Base-by-base conservation (phyloP, 2,888 invertebrate genomes). In the Acrobasis consociella region DNA sequence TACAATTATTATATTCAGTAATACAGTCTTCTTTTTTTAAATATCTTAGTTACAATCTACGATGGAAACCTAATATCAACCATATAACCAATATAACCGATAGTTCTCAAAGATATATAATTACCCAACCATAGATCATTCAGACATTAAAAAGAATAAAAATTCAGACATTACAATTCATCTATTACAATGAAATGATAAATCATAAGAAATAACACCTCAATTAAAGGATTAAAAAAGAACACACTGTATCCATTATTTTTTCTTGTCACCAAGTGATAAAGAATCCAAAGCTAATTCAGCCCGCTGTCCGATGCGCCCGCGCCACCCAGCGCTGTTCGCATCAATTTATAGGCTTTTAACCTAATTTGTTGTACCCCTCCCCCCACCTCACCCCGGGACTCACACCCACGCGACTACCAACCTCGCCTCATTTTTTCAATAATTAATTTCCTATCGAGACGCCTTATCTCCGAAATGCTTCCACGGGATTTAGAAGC, bases 261-360 rank as follows among this genome's bases (percentile, higher is more conserved):
- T 82, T 86, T 87, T 89, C 85, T 83, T 90, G 89, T 90, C 89
- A 87, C 85, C 78, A 75, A 80, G 77, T 86, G 87, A 91, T 89
- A 90, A 91, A 87, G 81, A 85, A 85, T 81, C 85, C 79, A 87
- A 84, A 85, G 82, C 91, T 88, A 91, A 91, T 92, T 91, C 91
- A 84, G 80, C 67, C 83, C 76, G 81, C 85, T 86, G 81, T 74
- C 77, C 77, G 80, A 72, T 81, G 83, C 81, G 85, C 77, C 83
- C 76, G 84, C 83, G 86, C 90, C 90, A 90, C 91, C 89, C 90
- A 90, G 81, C 76, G 85, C 85, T 83, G 86, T 83, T 86, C 84
- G 86, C 87, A 86, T 88, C 86, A 86, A 90, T 90, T 92, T 91
- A 91, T 91, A 87, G 88, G 89, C 90, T 90, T 90, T 91, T 90